A percentile compares a stretch with the other conserved stretches of the same genome.
phyloP scores from a whole-genome alignment of 2,888 invertebrate species.

The Drosophila cognata region DNA sequence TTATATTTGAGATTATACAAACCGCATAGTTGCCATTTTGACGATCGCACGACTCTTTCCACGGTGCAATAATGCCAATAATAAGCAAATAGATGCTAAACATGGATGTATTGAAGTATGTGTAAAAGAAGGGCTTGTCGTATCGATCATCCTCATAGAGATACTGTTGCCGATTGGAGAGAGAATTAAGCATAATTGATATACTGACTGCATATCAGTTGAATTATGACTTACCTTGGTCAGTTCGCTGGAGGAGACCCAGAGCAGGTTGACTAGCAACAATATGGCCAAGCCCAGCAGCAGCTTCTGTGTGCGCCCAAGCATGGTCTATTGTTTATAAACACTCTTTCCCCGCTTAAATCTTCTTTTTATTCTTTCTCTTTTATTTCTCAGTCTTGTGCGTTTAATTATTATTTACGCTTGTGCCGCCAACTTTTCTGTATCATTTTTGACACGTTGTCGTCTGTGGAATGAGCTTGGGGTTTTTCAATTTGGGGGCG shows the following conservation, averaged over 20 bases:
- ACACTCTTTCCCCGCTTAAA: slow-evolving; percentile 7
- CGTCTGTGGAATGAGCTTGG: background rate
- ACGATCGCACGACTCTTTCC: slow-evolving; percentile 92
- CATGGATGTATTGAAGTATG: slow-evolving; percentile 97
- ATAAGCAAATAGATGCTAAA: slow-evolving; percentile 96
- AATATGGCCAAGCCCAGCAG: slow-evolving; percentile 94
- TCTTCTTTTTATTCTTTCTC: background rate
- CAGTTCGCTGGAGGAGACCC: slow-evolving; percentile 97
- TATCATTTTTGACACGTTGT: slow-evolving; percentile 61
- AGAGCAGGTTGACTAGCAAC: slow-evolving; percentile 95
- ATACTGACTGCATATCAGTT: background rate
- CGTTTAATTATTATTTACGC: slow-evolving; percentile 62
- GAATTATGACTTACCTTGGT: slow-evolving; percentile 90
- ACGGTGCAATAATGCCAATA: slow-evolving; percentile 94
- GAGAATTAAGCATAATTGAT: too few relatives aligned
- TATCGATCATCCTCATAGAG: slow-evolving; percentile 93
- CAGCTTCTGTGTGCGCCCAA: slow-evolving; percentile 89
- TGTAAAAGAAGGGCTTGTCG: slow-evolving; percentile 97
- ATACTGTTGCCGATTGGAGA: slow-evolving; percentile 87
- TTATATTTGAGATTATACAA: slow-evolving; percentile 67
- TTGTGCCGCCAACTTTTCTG: slow-evolving; percentile 72
- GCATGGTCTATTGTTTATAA: slow-evolving; percentile 66
- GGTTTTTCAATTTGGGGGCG: background rate
- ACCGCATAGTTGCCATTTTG: slow-evolving; percentile 90
- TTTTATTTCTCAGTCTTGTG: slow-evolving; percentile 19